Base-by-base conservation (phyloP, 2,797 vertebrate species). In the Urocyon cinereoargenteus region DNA sequence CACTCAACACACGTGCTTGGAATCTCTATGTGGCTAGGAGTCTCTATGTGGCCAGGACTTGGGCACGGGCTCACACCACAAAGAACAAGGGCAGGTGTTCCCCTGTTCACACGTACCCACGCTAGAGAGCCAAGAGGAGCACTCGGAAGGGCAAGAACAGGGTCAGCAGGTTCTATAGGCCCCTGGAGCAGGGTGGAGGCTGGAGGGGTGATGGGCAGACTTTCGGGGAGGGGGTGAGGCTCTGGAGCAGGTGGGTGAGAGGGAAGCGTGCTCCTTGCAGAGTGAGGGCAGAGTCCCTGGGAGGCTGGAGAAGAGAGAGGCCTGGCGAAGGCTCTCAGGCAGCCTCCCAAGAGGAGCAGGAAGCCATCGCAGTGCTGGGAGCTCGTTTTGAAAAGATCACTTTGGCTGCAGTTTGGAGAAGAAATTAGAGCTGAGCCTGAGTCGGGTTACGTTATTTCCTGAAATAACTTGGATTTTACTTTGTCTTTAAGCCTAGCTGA, bases 131-230 rank as follows among this genome's bases (percentile, higher is more conserved):
- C 66, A 12, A 16, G 61, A 45, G 86, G 26, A n/a, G 8, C 1
- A 0, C 21, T 31, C 4, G 24, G 51, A 40, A 66, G 4, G 40
- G 61, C 3, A 13, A 49, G 49, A 15, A 40, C 0, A 0, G 22
- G n/a, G 31, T 62, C 51, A 0, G 0, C 5, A 5, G 31, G 53
- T 24, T 79, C 91, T 28, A 14, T 13, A 24, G 72, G 34, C 36
- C 18, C 26, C 16, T 5, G 0, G 51, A 22, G n/a, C 2, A 0
- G 9, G 51, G 26, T 0, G 0, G 90, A 79, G 75, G 79, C 59
- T 81, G 40, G 61, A 91, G 70, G 55, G 78, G 45, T 12, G 68
- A 81, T 19, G 84, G 77, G 73, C 8, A 1, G 40, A 55, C 26
- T 31, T 53, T 40, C 26, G 3, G 5, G 26, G 40, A 1, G 40